These are phyloP conservation scores for Colletes collaris DNA, from an alignment of 2,888 invertebrate species.

Conservation along the genomic window DNA sequence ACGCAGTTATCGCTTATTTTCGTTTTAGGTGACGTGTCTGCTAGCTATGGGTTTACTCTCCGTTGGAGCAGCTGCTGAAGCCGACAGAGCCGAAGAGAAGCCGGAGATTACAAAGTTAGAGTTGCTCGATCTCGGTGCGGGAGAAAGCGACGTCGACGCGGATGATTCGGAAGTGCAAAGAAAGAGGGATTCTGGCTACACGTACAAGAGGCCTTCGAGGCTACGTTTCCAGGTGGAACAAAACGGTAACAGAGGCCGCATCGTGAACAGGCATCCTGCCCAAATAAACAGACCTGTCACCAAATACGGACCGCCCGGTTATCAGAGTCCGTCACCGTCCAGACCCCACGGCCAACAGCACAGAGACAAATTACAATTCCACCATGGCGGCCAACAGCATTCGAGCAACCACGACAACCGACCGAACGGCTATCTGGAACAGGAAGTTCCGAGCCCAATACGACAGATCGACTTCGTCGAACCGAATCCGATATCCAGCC, in stretches of 20 bases:
- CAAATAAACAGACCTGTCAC: conserved; percentile 74
- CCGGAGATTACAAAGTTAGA: conserved; percentile 63
- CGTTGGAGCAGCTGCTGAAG: conserved; percentile 44
- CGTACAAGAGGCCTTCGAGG: conserved; percentile 70
- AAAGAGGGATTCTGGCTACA: conserved; percentile 77
- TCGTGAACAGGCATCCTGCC: conserved; percentile 65
- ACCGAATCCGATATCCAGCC: conserved; percentile 77
- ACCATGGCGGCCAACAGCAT: conserved; percentile 49
- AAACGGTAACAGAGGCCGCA: conserved; percentile 66
- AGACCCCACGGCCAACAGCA: conserved; percentile 54
- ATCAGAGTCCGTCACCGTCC: conserved; percentile 41
- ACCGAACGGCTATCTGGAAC: conserved; percentile 54
- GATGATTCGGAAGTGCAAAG: conserved; percentile 67
- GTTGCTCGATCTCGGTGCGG: conserved; percentile 58
- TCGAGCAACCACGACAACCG: conserved; percentile 41
- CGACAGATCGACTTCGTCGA: conserved; percentile 71
- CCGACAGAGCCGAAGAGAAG: conserved; percentile 36
- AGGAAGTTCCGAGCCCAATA: conserved; percentile 72
- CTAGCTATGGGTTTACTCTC: conserved; percentile 58
- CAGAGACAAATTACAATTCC: conserved; percentile 52
- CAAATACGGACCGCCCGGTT: conserved; percentile 77
- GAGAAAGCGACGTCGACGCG: conserved; percentile 46
- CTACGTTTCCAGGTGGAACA: conserved; percentile 58
- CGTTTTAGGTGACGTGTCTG: conserved; percentile 39
- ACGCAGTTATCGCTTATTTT: not conserved